phyloP scores from a whole-genome alignment of 2,797 vertebrate genomes.

The Cyclopterus lumpus region DNA sequence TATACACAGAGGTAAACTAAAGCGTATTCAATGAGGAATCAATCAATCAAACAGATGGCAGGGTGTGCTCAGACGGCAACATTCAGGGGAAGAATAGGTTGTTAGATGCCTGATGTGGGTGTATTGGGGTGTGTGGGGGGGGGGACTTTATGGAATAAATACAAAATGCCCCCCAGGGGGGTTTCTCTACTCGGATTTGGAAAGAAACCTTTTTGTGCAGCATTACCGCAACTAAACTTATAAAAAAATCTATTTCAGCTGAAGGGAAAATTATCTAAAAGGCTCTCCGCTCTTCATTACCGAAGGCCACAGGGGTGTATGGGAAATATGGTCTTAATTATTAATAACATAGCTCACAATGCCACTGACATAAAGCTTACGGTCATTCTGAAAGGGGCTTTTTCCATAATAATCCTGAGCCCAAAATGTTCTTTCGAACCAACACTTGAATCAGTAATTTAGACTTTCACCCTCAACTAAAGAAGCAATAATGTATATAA shows the following conservation, averaged over 20 bases:
- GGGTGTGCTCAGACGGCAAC: conserved; percentile 31
- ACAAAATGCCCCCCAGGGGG: too few relatives aligned
- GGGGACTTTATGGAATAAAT: too few relatives aligned
- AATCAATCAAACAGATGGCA: conserved; percentile 73
- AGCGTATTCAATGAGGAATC: conserved; percentile 38
- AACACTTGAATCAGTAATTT: background rate
- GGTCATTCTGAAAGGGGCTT: background rate
- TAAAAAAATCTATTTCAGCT: background rate
- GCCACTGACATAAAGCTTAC: background rate
- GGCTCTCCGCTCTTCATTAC: background rate
- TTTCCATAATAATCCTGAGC: background rate
- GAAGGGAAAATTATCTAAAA: background rate
- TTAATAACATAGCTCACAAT: background rate
- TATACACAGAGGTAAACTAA: background rate
- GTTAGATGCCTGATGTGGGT: conserved; percentile 41
- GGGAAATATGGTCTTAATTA: conserved; percentile 3
- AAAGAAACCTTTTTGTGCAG: background rate
- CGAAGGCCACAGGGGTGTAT: background rate
- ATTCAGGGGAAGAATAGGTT: conserved; percentile 28
- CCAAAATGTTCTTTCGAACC: background rate
- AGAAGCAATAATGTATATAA: background rate
- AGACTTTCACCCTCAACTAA: background rate
- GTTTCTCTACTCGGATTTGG: background rate
- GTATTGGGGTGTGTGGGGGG: background rate
- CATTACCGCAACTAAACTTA: too few relatives aligned